Conservation (phyloP, 1,140 invertebrate genomes). For the Homarus americanus region DNA sequence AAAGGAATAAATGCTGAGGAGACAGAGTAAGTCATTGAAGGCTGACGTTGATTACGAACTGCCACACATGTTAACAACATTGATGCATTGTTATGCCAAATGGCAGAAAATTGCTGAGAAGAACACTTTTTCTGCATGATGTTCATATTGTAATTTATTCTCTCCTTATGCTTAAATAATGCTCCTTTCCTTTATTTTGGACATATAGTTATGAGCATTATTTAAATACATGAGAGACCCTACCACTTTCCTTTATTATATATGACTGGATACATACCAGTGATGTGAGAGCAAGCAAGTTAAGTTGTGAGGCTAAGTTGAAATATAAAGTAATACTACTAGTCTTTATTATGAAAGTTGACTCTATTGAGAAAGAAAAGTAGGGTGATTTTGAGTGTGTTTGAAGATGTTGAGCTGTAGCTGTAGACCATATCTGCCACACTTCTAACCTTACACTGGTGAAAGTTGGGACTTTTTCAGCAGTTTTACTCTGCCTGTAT, state of each 20-base stretch:
- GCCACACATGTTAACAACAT: constrained; percentile 20
- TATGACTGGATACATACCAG: neutral
- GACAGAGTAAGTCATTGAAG: neutral
- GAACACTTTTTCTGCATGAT: constrained; percentile 2
- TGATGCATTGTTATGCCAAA: constrained; percentile 18
- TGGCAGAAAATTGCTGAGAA: constrained; percentile 9
- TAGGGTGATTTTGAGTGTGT: neutral
- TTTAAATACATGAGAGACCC: constrained; percentile 27
- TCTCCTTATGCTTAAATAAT: constrained; percentile 21
- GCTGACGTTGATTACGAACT: neutral
- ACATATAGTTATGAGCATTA: constrained; percentile 28
- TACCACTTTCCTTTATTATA: neutral
- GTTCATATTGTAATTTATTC: constrained; percentile 9
- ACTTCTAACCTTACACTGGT: neutral
- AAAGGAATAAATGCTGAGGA: neutral
- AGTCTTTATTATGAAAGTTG: neutral
- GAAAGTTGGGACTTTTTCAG: neutral
- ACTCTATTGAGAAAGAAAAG: neutral
- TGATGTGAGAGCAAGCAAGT: too few species aligned
- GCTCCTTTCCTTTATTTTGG: constrained; percentile 8
- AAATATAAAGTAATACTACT: neutral
- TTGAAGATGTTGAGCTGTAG: constrained; percentile 9
- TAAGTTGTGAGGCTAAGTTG: neutral
- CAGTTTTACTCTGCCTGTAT: constrained; percentile 21
- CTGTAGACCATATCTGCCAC: neutral